Percentiles rank a stretch among this genome's conserved stretches.
These are phyloP conservation scores for Vulpes lagopus DNA, from an alignment of 2,113 vertebrate genomes.

Conservation along the genomic window DNA sequence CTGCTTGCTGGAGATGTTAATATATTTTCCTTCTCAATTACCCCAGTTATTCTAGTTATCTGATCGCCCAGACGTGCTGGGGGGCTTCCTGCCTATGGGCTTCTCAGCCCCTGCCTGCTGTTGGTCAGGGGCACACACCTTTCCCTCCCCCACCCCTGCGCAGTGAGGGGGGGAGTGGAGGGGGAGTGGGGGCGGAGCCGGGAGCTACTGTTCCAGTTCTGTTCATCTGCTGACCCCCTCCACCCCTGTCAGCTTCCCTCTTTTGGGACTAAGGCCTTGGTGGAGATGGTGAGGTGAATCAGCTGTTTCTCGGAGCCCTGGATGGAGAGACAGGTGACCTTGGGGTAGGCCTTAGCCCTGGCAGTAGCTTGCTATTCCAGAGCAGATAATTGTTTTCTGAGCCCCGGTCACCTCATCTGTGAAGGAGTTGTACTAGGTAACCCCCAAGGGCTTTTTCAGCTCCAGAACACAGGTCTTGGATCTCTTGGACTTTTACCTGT, in stretches of 20 bases:
- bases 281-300: background rate
- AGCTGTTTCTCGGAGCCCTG: background rate
- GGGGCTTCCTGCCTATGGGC: background rate
- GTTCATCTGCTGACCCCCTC: background rate
- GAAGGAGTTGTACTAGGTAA: background rate
- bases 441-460: background rate
- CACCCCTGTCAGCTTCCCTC: background rate
- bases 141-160: background rate
- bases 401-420: background rate
- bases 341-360: background rate
- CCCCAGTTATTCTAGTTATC: slow-evolving; percentile 13
- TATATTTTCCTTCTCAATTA: slow-evolving; percentile 8
- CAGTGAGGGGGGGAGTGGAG: background rate
- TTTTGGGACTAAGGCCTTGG: background rate
- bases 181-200: background rate
- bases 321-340: background rate
- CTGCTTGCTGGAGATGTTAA: background rate
- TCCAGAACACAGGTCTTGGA: background rate
- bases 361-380: background rate
- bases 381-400: background rate
- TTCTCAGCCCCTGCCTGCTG: background rate
- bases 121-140: background rate
- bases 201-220: background rate
- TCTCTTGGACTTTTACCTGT: background rate
- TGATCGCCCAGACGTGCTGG: background rate